A percentile compares a stretch with the other conserved stretches of the same genome.
Conservation (phyloP, 2,888 invertebrate genomes). For the Amaurobius ferox region DNA sequence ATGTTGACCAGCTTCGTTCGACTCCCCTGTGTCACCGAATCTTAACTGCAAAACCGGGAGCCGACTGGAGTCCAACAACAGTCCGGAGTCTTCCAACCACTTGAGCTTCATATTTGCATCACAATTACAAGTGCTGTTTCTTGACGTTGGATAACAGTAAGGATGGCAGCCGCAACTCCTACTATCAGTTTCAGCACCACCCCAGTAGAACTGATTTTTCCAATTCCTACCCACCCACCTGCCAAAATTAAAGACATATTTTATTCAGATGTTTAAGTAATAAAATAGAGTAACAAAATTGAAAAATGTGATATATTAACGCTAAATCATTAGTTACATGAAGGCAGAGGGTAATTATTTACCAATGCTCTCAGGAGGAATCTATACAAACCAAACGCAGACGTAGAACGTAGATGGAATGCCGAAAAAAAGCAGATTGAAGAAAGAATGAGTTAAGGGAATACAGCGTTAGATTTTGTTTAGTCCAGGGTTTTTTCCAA, state of each 20-base stretch:
- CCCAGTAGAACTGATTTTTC: constrained; percentile 75
- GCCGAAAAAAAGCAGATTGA: no score
- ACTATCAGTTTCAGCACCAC: constrained; percentile 75
- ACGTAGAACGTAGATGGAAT: no score
- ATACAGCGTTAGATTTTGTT: no score
- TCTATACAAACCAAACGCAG: no score
- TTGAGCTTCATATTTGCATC: constrained; percentile 74
- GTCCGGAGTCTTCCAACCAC: constrained; percentile 75
- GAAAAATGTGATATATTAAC: no score
- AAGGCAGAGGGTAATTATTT: no score
- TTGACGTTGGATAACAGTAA: constrained; percentile 73
- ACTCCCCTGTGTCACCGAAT: constrained; percentile 75
- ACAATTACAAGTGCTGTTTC: constrained; percentile 75
- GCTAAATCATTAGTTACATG: no score
- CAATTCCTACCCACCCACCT: constrained; percentile 75
- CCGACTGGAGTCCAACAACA: constrained; percentile 73
- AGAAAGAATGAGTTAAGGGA: no score
- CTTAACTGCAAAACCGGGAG: constrained; percentile 75
- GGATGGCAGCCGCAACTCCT: constrained; percentile 75
- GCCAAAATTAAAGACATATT: background rate
- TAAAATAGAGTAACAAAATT: no score
- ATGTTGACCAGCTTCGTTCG: constrained; percentile 74
- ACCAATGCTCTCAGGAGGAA: no score
- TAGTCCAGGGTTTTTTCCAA: no score
- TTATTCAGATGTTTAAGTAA: no score